These are phyloP conservation scores for Pachymerium ferrugineum DNA, from an alignment of 2,888 invertebrate genomes.

Conservation along the genomic window DNA sequence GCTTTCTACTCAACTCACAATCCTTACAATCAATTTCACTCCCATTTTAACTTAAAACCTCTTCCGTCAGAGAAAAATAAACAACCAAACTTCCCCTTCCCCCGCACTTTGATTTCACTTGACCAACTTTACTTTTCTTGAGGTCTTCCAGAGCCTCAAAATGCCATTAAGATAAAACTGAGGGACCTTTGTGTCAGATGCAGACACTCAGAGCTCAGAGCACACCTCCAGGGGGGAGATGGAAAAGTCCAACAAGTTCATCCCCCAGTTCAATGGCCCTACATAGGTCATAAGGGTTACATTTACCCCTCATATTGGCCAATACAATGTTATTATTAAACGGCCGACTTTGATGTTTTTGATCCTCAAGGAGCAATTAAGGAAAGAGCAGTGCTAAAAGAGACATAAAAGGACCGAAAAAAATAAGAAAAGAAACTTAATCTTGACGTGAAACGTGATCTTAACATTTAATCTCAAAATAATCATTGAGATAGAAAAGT, in stretches of 20 bases:
- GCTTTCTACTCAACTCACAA: no score
- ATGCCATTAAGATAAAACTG: constrained; percentile 5
- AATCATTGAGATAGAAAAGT: no score
- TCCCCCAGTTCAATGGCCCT: background rate
- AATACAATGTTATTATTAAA: background rate
- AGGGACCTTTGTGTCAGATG: background rate
- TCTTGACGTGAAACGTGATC: no score
- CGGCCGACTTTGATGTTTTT: background rate
- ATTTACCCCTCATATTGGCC: background rate
- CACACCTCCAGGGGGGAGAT: background rate
- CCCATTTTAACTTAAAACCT: no score
- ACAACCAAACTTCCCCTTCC: background rate
- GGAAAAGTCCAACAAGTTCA: background rate
- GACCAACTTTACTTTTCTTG: background rate
- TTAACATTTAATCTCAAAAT: no score
- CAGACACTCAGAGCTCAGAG: no score
- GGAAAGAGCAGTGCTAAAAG: background rate
- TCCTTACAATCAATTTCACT: no score
- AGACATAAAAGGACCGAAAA: background rate
- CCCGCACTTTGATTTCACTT: background rate
- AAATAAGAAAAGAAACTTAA: no score
- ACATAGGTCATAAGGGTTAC: background rate
- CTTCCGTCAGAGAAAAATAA: no score
- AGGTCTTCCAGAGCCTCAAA: background rate
- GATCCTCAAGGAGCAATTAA: background rate